These are phyloP conservation scores for Aythya fuligula DNA, from an alignment of 2,797 vertebrate genomes.

Conservation along the genomic window DNA sequence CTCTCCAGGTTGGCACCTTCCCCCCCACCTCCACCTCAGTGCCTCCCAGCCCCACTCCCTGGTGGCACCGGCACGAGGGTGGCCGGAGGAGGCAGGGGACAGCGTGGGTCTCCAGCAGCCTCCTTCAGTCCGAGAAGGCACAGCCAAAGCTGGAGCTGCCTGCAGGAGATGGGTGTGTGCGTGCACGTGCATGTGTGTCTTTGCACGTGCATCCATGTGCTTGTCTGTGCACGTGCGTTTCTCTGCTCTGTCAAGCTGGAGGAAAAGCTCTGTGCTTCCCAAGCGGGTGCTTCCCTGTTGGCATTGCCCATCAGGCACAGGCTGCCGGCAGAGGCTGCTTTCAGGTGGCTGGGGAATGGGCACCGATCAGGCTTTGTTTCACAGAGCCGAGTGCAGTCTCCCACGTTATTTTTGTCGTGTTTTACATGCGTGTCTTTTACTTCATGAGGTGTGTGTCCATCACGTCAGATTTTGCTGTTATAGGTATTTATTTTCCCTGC, in stretches of 20 bases:
- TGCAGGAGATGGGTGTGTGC: neutral
- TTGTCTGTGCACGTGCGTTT: too few relatives aligned
- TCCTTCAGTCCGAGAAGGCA: neutral
- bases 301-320: neutral
- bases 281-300: neutral
- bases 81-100: neutral
- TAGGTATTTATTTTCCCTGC: rapidly evolving
- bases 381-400: neutral
- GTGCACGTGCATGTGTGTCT: rapidly evolving
- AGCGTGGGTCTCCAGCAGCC: rapidly evolving
- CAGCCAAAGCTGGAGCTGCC: neutral
- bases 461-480: neutral
- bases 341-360: neutral
- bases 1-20: slow-evolving; percentile 60
- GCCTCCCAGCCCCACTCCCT: rapidly evolving
- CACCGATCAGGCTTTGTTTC: neutral
- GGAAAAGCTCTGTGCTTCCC: neutral
- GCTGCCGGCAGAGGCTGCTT: neutral
- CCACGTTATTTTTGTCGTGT: rapidly evolving
- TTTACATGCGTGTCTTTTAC: rapidly evolving
- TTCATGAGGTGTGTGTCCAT: rapidly evolving
- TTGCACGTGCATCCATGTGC: neutral
- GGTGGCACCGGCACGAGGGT: neutral
- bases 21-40: neutral
- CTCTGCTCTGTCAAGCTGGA: neutral